Evolutionary conservation across 2,888 invertebrate genomes (phyloP).

Genomic region (Galerucella pusilla): DNA sequence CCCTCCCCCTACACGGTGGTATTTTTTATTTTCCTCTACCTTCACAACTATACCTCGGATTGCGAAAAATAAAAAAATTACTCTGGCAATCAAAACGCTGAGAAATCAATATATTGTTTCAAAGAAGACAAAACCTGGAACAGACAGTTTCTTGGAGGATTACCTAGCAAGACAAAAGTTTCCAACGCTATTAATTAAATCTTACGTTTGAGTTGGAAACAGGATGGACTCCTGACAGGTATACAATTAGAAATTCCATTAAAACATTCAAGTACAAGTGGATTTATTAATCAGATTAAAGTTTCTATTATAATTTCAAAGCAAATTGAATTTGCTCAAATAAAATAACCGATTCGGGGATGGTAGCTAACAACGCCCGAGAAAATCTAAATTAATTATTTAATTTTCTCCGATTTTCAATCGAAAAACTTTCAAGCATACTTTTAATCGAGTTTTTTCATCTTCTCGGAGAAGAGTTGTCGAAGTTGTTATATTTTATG

Average conservation of each 20-base stretch:
- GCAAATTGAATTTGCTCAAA: not conserved
- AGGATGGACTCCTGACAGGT: no score
- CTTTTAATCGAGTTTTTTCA: constrained; percentile 9
- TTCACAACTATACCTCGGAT: no score
- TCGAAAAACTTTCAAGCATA: not conserved
- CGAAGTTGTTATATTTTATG: not conserved
- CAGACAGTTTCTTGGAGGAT: no score
- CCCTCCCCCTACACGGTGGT: no score
- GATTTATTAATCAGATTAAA: constrained; percentile 11
- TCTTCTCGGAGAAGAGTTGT: not conserved
- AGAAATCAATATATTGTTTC: no score
- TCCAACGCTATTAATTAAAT: no score
- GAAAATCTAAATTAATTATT: constrained; percentile 4
- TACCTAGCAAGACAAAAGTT: no score
- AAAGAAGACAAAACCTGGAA: no score
- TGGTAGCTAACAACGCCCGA: not conserved
- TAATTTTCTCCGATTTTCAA: not conserved
- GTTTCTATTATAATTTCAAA: not conserved
- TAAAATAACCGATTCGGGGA: constrained; percentile 4
- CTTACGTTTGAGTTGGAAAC: no score
- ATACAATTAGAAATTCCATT: not conserved
- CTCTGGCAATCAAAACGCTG: no score
- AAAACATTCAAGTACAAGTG: not conserved
- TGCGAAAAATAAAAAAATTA: no score
- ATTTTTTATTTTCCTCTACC: no score